Conservation (phyloP, 1,140 invertebrate genomes). For the Antheraea mylitta region DNA sequence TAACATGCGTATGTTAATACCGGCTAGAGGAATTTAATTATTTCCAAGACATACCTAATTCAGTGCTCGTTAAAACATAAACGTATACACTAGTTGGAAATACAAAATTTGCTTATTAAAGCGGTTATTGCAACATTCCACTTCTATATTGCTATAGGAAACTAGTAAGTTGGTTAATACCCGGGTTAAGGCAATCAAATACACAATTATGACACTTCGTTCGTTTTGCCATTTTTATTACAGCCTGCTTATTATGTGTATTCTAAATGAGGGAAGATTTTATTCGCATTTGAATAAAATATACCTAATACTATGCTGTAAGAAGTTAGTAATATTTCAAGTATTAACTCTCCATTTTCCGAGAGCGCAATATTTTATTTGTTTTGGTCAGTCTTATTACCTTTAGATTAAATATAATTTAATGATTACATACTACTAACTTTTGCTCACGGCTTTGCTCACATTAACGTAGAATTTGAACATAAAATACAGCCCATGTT, state of each 20-base stretch:
- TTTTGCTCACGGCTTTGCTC: no score
- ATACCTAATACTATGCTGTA: no score
- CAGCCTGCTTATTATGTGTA: neutral
- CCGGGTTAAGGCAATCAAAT: neutral
- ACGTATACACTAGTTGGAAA: slow-evolving; percentile 1
- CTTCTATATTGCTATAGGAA: neutral
- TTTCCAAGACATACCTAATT: slow-evolving; percentile 7
- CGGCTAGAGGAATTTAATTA: neutral
- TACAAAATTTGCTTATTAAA: slow-evolving; percentile 8
- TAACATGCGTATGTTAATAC: slow-evolving; percentile 2
- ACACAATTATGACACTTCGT: neutral
- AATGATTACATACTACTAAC: no score
- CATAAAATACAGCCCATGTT: no score
- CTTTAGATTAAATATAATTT: no score
- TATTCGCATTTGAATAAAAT: neutral
- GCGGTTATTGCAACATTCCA: slow-evolving; percentile 9
- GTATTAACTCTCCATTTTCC: no score
- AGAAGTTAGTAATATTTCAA: no score
- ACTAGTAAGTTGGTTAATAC: neutral
- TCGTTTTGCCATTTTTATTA: neutral
- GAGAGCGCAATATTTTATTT: no score
- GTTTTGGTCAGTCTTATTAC: no score
- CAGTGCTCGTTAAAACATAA: slow-evolving; percentile 8
- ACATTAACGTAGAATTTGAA: no score
- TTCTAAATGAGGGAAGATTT: neutral